Evolutionary conservation across 2,113 vertebrate genomes (phyloP).

Genomic region (Leucoraja erinaceus): DNA sequence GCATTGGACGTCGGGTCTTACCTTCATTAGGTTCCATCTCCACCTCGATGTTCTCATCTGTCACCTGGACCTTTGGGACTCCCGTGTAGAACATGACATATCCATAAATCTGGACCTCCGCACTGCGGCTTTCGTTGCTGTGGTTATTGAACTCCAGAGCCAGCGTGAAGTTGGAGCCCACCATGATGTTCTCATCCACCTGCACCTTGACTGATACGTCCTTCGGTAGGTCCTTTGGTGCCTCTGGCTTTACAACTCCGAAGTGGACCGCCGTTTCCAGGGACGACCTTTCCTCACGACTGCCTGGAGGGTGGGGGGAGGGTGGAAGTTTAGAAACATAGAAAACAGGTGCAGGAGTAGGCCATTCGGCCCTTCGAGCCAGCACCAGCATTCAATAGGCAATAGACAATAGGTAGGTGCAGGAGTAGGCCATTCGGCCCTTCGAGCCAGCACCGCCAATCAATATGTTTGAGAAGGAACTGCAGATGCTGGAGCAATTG

Average conservation of each 20-base stretch:
- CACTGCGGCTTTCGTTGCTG: conserved; percentile 55
- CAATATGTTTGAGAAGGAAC: too few relatives aligned
- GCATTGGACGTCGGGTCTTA: conserved; percentile 50
- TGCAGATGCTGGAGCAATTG: too few relatives aligned
- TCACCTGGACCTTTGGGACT: conserved; percentile 70
- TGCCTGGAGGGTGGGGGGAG: conserved; percentile 54
- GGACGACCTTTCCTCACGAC: conserved; percentile 72
- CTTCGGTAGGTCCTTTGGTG: conserved; percentile 32
- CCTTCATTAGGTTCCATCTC: conserved; percentile 54
- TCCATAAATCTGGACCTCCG: conserved; percentile 67
- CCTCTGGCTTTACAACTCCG: conserved; percentile 63
- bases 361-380: too few relatives aligned
- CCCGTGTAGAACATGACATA: conserved; percentile 84
- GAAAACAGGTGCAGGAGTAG: too few relatives aligned
- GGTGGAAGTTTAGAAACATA: background rate
- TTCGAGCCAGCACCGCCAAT: too few relatives aligned
- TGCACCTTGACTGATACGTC: conserved; percentile 73
- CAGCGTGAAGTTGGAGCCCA: conserved; percentile 73
- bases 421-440: too few relatives aligned
- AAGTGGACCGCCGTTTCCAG: conserved; percentile 80
- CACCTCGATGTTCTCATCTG: conserved; percentile 56
- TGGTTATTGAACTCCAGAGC: conserved; percentile 70
- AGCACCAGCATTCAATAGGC: too few relatives aligned
- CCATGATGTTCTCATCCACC: conserved; percentile 53
- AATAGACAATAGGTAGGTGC: too few relatives aligned